Conservation (phyloP, 2,113 vertebrate genomes). For the Ptychochromis oligacanthus region DNA sequence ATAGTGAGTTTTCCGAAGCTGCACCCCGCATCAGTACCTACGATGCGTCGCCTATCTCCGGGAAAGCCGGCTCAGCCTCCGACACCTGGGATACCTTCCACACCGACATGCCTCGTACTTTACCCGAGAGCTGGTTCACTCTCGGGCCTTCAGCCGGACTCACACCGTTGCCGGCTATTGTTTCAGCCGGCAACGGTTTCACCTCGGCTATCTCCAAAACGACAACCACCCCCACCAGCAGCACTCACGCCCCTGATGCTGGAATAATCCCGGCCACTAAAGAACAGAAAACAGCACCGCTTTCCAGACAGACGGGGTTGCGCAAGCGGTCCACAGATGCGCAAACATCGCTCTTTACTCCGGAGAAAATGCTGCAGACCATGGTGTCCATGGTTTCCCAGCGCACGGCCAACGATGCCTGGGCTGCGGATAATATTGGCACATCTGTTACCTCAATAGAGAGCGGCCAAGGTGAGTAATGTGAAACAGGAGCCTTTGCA, state of each 20-base stretch:
- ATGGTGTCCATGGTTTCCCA: slow-evolving; percentile 69
- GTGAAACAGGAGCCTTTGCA: neutral
- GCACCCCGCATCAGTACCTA: slow-evolving; percentile 70
- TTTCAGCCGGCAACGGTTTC: slow-evolving; percentile 38
- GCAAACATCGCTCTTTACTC: slow-evolving; percentile 43
- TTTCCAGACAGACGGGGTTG: slow-evolving; percentile 11
- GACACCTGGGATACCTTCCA: slow-evolving; percentile 53
- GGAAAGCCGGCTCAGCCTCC: slow-evolving; percentile 67
- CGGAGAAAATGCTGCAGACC: slow-evolving; percentile 71
- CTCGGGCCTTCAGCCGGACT: slow-evolving; percentile 34
- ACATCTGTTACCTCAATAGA: slow-evolving; percentile 62
- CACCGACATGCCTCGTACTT: slow-evolving; percentile 52
- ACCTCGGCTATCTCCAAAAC: slow-evolving; percentile 16
- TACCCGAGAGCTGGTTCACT: slow-evolving; percentile 47
- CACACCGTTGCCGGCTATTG: slow-evolving; percentile 45
- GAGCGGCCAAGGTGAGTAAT: slow-evolving; percentile 77
- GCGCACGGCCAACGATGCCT: slow-evolving; percentile 63
- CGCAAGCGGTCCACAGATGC: slow-evolving; percentile 61
- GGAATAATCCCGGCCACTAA: neutral
- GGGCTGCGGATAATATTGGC: slow-evolving; percentile 55
- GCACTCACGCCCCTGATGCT: slow-evolving; percentile 6
- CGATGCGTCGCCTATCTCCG: slow-evolving; percentile 73
- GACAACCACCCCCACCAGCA: slow-evolving; percentile 30
- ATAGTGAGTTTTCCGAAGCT: slow-evolving; percentile 71
- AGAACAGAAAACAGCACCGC: slow-evolving; percentile 11